phyloP scores from a whole-genome alignment of 2,113 vertebrate species.

The Cygnus buccinator region DNA sequence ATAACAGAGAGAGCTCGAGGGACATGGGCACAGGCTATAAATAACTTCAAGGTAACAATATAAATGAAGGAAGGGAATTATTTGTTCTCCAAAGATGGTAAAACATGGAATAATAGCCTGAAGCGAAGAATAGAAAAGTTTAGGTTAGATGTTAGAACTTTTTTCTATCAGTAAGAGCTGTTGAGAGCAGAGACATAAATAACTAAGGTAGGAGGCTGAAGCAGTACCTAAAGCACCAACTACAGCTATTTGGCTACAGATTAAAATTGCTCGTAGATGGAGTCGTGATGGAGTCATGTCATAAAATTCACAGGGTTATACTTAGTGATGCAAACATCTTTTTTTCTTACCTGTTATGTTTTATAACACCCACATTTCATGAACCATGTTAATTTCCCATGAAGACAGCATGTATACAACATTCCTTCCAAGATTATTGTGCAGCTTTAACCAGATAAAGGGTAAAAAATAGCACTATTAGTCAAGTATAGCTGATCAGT shows the following conservation, averaged over 20 bases:
- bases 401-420: neutral
- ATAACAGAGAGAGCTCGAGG: conserved; percentile 38
- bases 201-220: conserved; percentile 10
- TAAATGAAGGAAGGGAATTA: conserved; percentile 74
- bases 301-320: neutral
- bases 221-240: neutral
- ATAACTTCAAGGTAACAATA: conserved; percentile 72
- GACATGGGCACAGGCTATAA: conserved; percentile 64
- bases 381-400: neutral
- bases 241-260: neutral
- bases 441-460: neutral
- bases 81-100: conserved; percentile 60
- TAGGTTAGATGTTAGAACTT: conserved; percentile 27
- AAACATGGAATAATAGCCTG: conserved; percentile 39
- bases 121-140: conserved; percentile 37
- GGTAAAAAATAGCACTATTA: neutral
- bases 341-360: neutral
- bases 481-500: neutral
- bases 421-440: neutral
- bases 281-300: neutral
- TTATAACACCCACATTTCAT: neutral
- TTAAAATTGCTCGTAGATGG: neutral
- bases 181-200: conserved; percentile 22
- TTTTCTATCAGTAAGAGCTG: neutral
- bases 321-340: neutral